Evolutionary conservation across 2,888 invertebrate species (phyloP).

Genomic region (Lacanobia oleracea): DNA sequence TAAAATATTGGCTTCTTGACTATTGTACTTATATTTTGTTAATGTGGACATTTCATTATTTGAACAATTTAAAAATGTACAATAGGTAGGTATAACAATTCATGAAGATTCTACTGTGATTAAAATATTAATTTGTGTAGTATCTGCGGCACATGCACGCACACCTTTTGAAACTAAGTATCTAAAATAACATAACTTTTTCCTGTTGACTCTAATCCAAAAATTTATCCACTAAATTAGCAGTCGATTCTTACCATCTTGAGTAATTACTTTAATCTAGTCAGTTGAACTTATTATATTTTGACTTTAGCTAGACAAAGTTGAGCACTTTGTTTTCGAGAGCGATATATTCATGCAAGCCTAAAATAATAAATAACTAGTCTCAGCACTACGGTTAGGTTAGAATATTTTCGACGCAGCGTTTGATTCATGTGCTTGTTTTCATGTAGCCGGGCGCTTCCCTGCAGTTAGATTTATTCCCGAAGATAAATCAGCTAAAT

Average conservation of each 20-base stretch:
- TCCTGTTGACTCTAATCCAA: neutral
- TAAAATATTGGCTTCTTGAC: too few relatives aligned
- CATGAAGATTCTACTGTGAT: neutral
- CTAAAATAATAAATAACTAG: slow-evolving; percentile 53
- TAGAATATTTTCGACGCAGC: slow-evolving; percentile 55
- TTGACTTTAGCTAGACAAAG: neutral
- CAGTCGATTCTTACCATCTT: neutral
- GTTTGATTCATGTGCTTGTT: slow-evolving; percentile 64
- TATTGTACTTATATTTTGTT: too few relatives aligned
- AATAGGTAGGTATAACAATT: neutral
- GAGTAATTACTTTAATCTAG: neutral
- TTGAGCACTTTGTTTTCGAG: neutral
- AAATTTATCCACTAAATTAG: neutral
- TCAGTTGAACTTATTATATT: neutral
- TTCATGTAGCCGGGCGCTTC: slow-evolving; percentile 54
- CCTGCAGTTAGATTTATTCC: slow-evolving; percentile 59
- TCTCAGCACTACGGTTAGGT: slow-evolving; percentile 36
- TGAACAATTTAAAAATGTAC: too few relatives aligned
- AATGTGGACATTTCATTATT: too few relatives aligned
- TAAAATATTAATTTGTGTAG: neutral
- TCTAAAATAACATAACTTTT: neutral
- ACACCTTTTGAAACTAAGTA: too few relatives aligned
- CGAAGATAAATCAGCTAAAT: slow-evolving; percentile 57
- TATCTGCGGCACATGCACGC: neutral
- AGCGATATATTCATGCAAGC: slow-evolving; percentile 7